phyloP scores from a whole-genome alignment of 1,140 invertebrate genomes.

The Neelides sp. region DNA sequence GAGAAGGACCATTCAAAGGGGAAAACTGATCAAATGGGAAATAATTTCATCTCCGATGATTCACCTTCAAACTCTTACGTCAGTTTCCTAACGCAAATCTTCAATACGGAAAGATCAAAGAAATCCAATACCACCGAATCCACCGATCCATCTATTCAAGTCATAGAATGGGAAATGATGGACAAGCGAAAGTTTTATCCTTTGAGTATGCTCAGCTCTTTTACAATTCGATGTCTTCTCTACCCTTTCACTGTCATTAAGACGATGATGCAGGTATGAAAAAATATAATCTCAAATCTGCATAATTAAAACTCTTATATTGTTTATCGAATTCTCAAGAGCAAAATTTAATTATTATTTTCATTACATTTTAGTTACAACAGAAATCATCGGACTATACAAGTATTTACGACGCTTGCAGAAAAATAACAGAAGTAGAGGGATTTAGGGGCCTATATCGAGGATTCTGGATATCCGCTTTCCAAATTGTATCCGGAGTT shows the following conservation, averaged over 20 bases:
- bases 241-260: conserved; percentile 96
- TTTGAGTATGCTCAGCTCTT: conserved; percentile 72
- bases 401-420: conserved; percentile 79
- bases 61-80: no score
- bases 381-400: conserved; percentile 28
- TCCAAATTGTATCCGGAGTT: conserved; percentile 71
- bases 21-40: no score
- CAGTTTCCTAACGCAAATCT: no score
- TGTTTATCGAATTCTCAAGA: neutral
- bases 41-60: no score
- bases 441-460: conserved; percentile 76
- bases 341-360: conserved; percentile 5
- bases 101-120: no score
- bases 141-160: no score
- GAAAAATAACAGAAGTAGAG: conserved; percentile 77
- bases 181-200: conserved; percentile 87
- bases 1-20: no score
- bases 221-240: conserved; percentile 73
- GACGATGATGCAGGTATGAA: conserved; percentile 72
- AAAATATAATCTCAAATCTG: neutral
- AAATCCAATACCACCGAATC: no score
- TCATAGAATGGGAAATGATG: conserved; percentile 99
- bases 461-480: conserved; percentile 88
- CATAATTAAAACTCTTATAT: neutral
- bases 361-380: conserved; percentile 7